phyloP scores from a whole-genome alignment of 2,113 vertebrate genomes.

The Origma solitaria region DNA sequence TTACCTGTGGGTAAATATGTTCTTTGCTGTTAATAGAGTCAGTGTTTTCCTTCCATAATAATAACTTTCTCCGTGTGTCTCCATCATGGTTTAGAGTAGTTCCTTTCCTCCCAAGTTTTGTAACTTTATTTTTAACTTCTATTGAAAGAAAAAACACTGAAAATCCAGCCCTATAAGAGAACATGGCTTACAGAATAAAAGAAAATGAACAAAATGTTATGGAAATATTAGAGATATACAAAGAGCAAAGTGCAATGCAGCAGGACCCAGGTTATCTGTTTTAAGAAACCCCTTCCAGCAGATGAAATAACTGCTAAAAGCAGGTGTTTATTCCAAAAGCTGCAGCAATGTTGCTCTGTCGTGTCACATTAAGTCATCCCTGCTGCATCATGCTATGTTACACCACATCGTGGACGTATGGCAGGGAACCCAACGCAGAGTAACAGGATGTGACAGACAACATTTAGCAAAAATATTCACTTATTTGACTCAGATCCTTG shows the following conservation, averaged over 20 bases:
- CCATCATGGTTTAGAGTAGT: background rate
- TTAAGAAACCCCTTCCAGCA: background rate
- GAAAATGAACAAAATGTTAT: accelerated
- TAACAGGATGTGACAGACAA: constrained; percentile 60
- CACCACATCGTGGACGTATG: background rate
- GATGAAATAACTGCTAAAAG: background rate
- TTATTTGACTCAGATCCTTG: constrained; percentile 5
- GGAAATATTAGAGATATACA: background rate
- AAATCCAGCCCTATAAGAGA: background rate
- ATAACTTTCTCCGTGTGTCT: background rate
- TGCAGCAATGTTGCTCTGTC: background rate
- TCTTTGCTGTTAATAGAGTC: background rate
- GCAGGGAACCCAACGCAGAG: background rate
- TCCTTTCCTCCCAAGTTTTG: background rate
- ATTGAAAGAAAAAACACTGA: background rate
- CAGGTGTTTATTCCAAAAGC: background rate
- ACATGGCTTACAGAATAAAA: background rate
- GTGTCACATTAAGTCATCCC: background rate
- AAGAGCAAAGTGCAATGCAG: background rate
- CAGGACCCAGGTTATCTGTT: background rate
- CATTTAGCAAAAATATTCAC: constrained; percentile 48
- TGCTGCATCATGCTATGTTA: background rate
- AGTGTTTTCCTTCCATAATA: background rate
- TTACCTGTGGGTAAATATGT: background rate
- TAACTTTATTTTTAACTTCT: background rate